These are phyloP conservation scores for Luperina nickerlii DNA, from an alignment of 2,888 invertebrate species.

Conservation along the genomic window DNA sequence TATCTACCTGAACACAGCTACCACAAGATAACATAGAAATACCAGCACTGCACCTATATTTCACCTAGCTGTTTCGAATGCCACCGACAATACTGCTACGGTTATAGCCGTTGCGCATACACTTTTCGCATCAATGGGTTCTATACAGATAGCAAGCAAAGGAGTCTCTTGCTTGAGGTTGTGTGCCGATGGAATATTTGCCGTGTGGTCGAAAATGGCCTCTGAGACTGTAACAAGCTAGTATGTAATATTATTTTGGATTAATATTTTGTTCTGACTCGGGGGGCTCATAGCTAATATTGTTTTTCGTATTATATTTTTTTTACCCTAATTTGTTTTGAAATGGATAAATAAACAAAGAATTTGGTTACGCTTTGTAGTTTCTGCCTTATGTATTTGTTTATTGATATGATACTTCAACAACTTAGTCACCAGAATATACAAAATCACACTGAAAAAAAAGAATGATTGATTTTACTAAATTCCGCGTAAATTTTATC, in stretches of 20 bases:
- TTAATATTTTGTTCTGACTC: not conserved
- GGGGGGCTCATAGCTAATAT: not conserved
- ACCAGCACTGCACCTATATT: not conserved
- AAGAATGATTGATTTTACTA: too few relatives aligned
- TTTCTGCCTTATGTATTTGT: not conserved
- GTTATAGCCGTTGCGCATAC: slow-evolving; percentile 13
- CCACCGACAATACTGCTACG: not conserved
- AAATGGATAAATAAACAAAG: not conserved
- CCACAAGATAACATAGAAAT: slow-evolving; percentile 7
- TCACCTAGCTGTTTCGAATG: not conserved
- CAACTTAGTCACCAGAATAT: not conserved
- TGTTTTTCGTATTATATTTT: not conserved
- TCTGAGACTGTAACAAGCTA: not conserved
- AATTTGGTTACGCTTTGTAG: not conserved
- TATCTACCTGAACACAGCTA: not conserved
- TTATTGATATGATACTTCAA: not conserved
- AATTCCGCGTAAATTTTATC: too few relatives aligned
- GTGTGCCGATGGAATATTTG: not conserved
- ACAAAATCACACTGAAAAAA: too few relatives aligned
- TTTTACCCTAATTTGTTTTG: not conserved
- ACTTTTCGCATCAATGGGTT: slow-evolving; percentile 31
- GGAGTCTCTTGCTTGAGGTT: not conserved
- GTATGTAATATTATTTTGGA: slow-evolving; percentile 9
- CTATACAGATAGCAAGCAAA: slow-evolving; percentile 18
- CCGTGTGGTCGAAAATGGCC: not conserved